Evolutionary conservation across 2,888 invertebrate genomes (phyloP), one percentile per base, ranked within the genome.

Genomic region (Chrysodeixis includens): DNA sequence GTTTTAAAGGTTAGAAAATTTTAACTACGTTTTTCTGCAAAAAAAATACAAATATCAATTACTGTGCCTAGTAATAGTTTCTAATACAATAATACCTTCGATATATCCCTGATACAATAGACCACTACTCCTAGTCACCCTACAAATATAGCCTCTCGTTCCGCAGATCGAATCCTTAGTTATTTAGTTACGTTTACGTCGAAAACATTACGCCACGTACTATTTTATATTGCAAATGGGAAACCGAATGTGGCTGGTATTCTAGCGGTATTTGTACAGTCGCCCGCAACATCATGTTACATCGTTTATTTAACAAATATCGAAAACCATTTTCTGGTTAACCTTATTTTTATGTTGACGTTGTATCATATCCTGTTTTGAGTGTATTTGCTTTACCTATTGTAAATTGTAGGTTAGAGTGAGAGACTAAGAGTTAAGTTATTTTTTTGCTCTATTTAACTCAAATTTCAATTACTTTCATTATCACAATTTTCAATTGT

Each of bases 121-220:
- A 26, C 2, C 26, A 26, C 26, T 26, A 1, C 40, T 9, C 32
- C 12, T 79, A 62, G 61, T 6, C 66, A 75, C 76, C 65, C 68
- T 72, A 78, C 66, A 56, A 54, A 66, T 69, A 66, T 69, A 65
- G 59, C 62, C 62, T 67, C 70, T 64, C 62, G 53, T 69, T 62
- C 51, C 64, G 78, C 62, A 81, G 73, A 86, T 87, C 78, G 85
- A 86, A 87, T 82, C 69, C 72, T 82, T 66, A 79, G 79, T 83
- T 81, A 82, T 82, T 82, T 87, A 84, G 81, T 76, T 75, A 80
- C 66, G 62, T 78, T 80, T 72, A 76, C 63, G 76, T 77, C 67
- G 22, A 73, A 71, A 65, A 72, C 76, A 77, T 76, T 79, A 75
- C 78, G 76, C 71, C 75, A 67, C 60, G 54, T 62, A 60, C 76